A percentile compares a stretch with the other conserved stretches of the same genome.
Conservation (phyloP, 1,140 invertebrate species). For the Lethrus apterus region DNA sequence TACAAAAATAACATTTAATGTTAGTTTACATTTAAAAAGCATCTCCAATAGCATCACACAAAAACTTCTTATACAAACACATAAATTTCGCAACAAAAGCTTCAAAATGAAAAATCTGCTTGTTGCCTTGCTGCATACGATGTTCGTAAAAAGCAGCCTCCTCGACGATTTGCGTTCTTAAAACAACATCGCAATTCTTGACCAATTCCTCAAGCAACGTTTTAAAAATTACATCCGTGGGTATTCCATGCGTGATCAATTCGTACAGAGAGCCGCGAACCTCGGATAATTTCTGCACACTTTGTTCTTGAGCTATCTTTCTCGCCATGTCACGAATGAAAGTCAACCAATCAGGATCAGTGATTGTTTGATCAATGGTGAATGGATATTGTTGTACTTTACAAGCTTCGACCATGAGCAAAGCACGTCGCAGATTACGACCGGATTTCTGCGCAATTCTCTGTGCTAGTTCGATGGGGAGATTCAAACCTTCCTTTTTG, state of each 20-base stretch:
- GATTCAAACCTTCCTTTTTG: slow-evolving; percentile 75
- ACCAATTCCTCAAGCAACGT: slow-evolving; percentile 79
- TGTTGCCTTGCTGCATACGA: slow-evolving; percentile 79
- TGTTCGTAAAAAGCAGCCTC: slow-evolving; percentile 87
- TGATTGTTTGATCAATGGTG: slow-evolving; percentile 70
- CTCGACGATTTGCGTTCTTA: slow-evolving; percentile 79
- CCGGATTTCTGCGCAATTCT: slow-evolving; percentile 74
- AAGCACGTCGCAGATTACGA: slow-evolving; percentile 86
- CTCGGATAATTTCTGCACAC: slow-evolving; percentile 73
- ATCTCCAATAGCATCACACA: slow-evolving; percentile 57
- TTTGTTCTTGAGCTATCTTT: slow-evolving; percentile 84
- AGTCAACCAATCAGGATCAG: slow-evolving; percentile 88
- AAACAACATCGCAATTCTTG: slow-evolving; percentile 80
- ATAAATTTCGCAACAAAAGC: slow-evolving; percentile 96
- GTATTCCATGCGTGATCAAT: slow-evolving; percentile 88
- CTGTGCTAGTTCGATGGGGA: slow-evolving; percentile 71
- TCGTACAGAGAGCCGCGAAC: slow-evolving; percentile 88
- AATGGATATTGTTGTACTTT: slow-evolving; percentile 91
- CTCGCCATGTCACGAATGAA: slow-evolving; percentile 83
- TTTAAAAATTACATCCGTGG: slow-evolving; percentile 88
- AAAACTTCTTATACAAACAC: slow-evolving; percentile 83
- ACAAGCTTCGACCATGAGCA: slow-evolving; percentile 91
- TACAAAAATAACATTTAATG: slow-evolving; percentile 26
- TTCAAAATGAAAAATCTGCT: slow-evolving; percentile 95
- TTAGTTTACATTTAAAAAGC: slow-evolving; percentile 30